These are phyloP conservation scores for Okapia johnstoni DNA, from an alignment of 2,113 vertebrate species.

Conservation along the genomic window DNA sequence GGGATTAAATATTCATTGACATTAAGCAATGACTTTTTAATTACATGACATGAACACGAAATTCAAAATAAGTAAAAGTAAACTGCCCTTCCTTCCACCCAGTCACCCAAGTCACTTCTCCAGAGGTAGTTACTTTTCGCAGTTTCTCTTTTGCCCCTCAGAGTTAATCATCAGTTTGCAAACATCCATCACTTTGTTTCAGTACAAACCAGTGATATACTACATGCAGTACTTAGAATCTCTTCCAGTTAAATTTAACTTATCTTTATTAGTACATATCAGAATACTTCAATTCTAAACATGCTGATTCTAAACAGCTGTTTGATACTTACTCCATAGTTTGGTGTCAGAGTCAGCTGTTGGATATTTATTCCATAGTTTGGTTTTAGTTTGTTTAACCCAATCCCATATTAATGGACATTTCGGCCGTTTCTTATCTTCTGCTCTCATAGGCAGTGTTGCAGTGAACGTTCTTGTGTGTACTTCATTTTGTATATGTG, in stretches of 20 bases:
- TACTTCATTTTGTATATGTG: not conserved
- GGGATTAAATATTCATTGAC: not conserved
- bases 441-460: not conserved
- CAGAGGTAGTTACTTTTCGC: not conserved
- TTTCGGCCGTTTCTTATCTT: not conserved
- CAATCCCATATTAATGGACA: not conserved
- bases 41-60: not conserved
- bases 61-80: not conserved
- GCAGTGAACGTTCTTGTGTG: not conserved
- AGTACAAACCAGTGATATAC: not conserved
- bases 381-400: not conserved
- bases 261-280: not conserved
- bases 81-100: not conserved
- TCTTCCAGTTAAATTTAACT: not conserved
- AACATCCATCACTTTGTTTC: not conserved
- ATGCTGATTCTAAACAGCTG: not conserved
- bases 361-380: not conserved
- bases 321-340: not conserved
- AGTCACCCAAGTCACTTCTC: not conserved
- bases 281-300: not conserved
- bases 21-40: not conserved
- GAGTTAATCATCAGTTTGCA: not conserved
- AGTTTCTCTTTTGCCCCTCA: not conserved
- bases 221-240: not conserved
- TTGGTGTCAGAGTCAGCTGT: not conserved